These are phyloP conservation scores for Marmota flaviventris DNA, from an alignment of 2,113 vertebrate genomes.

Conservation along the genomic window DNA sequence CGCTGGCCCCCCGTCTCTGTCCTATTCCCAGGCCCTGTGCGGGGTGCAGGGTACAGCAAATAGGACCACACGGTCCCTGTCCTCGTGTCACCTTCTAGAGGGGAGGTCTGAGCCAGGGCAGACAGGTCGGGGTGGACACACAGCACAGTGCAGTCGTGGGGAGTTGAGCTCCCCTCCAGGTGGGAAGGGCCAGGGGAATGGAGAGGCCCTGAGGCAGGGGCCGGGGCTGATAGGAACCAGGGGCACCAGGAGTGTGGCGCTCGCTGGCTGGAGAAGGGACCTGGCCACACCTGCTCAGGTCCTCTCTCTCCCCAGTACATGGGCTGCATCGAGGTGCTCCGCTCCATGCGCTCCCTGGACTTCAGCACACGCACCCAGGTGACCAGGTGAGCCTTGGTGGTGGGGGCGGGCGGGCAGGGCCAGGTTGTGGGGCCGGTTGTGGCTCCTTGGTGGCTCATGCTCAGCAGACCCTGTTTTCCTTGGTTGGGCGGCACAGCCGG, in stretches of 20 bases:
- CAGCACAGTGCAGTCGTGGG: too few relatives aligned
- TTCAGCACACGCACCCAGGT: slow-evolving; percentile 98
- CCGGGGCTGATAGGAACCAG: too few relatives aligned
- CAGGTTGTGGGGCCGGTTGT: background rate
- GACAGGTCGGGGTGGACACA: too few relatives aligned
- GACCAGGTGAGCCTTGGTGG: slow-evolving; percentile 91
- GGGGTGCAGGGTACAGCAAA: background rate
- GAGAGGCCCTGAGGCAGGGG: background rate
- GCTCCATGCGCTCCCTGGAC: slow-evolving; percentile 97
- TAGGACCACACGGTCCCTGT: too few relatives aligned
- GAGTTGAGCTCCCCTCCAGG: too few relatives aligned
- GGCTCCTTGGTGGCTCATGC: too few relatives aligned
- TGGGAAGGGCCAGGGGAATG: background rate
- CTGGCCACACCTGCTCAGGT: background rate
- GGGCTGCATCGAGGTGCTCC: slow-evolving; percentile 98
- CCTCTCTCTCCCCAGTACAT: slow-evolving; percentile 91
- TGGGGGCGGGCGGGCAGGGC: background rate
- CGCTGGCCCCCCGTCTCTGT: rapidly evolving
- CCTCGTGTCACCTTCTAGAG: too few relatives aligned
- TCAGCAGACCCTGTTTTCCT: background rate
- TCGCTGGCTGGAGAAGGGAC: too few relatives aligned
- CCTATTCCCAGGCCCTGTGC: background rate
- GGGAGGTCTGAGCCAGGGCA: too few relatives aligned
- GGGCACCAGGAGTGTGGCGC: background rate
- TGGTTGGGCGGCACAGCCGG: background rate